Evolutionary conservation across 2,797 vertebrate genomes (phyloP).

Genomic region (Apogon hyalosoma): DNA sequence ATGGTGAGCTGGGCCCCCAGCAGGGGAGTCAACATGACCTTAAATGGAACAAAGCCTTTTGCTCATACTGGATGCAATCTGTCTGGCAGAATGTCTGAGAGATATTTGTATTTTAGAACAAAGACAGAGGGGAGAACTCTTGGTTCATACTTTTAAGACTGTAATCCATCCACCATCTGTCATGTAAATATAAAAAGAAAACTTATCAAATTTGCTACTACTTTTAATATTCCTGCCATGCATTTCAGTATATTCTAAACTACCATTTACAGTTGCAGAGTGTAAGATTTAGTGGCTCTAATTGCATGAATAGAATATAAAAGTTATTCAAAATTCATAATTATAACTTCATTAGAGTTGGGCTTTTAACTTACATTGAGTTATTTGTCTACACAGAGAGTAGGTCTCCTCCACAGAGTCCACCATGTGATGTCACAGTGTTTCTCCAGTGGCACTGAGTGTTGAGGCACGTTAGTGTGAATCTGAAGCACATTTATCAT

Average conservation of each 20-base stretch:
- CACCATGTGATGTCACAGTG: no score
- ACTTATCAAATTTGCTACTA: not conserved
- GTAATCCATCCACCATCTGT: not conserved
- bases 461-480: no score
- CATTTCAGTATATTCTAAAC: not conserved
- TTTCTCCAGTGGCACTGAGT: no score
- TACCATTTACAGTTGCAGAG: no score
- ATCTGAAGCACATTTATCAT: no score
- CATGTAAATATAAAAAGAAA: slow-evolving; percentile 7
- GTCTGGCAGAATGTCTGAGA: slow-evolving; percentile 19
- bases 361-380: no score
- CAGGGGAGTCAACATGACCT: slow-evolving; percentile 25
- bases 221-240: not conserved
- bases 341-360: no score
- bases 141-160: slow-evolving; percentile 20
- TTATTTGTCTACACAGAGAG: no score
- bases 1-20: slow-evolving; percentile 85
- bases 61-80: slow-evolving; percentile 17
- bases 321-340: no score
- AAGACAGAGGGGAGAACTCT: not conserved
- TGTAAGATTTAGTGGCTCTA: no score
- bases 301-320: no score
- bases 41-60: slow-evolving; percentile 38
- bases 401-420: no score
- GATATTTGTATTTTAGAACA: slow-evolving; percentile 21